Evolutionary conservation across 2,888 invertebrate species (phyloP).

Genomic region (Amphipoea oculea): DNA sequence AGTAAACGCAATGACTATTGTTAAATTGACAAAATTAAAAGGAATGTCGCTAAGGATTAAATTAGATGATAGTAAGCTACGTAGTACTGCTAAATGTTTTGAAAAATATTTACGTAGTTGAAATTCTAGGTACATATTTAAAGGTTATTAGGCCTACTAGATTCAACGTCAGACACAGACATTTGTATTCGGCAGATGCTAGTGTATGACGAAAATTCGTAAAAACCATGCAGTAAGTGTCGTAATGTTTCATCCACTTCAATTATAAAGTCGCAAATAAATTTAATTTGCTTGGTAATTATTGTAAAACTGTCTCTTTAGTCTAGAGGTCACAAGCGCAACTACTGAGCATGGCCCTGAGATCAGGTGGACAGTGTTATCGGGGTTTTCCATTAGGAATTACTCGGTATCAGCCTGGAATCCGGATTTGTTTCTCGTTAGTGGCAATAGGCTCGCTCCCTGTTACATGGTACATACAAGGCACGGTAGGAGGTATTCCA

Average conservation of each 20-base stretch:
- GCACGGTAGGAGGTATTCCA: neutral
- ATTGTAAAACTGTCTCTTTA: neutral
- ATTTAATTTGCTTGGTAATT: constrained; percentile 24
- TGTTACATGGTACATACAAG: neutral
- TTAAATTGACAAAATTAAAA: neutral
- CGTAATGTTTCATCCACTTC: constrained; percentile 23
- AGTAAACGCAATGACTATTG: no score
- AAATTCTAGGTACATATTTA: neutral
- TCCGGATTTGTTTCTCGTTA: no score
- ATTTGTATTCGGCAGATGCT: constrained; percentile 33
- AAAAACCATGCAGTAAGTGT: constrained; percentile 29
- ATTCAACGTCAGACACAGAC: constrained; percentile 14
- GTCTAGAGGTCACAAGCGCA: neutral
- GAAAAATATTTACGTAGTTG: neutral
- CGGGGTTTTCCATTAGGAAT: neutral
- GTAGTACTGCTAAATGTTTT: neutral
- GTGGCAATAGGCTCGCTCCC: neutral
- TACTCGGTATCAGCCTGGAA: neutral
- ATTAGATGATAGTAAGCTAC: no score
- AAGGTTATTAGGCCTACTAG: neutral
- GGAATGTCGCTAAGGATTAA: neutral
- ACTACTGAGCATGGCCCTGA: no score
- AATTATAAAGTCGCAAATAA: constrained; percentile 23
- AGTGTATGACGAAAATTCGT: constrained; percentile 6
- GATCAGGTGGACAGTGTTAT: neutral